A percentile compares a stretch with the other conserved stretches of the same genome.
phyloP scores from a whole-genome alignment of 2,113 vertebrate species.

The Stegastes partitus region DNA sequence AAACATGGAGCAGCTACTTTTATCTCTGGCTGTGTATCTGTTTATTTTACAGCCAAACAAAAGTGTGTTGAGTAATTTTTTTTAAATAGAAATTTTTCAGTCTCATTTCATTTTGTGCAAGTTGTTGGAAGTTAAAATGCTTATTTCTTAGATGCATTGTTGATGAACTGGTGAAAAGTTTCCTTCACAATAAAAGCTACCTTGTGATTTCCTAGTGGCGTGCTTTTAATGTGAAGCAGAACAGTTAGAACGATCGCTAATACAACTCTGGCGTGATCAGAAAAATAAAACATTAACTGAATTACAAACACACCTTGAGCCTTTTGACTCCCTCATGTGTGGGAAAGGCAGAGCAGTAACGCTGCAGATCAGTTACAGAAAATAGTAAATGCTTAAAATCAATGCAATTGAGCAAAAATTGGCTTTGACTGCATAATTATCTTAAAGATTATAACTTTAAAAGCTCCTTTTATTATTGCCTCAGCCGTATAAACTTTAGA shows the following conservation, averaged over 20 bases:
- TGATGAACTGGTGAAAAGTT: neutral
- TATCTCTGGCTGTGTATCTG: no score
- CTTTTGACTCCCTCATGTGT: neutral
- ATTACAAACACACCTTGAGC: neutral
- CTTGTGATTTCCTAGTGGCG: neutral
- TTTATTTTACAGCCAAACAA: neutral
- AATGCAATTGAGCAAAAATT: no score
- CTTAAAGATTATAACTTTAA: no score
- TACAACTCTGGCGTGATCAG: neutral
- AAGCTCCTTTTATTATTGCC: no score
- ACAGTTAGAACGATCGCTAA: neutral
- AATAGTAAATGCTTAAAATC: neutral
- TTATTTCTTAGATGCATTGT: neutral
- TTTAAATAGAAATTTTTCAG: no score
- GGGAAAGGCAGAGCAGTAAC: neutral
- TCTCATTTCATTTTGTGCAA: no score
- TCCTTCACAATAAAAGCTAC: slow-evolving; percentile 6
- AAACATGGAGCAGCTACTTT: neutral
- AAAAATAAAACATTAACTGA: neutral
- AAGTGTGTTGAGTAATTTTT: neutral
- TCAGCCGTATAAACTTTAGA: no score
- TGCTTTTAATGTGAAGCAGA: slow-evolving; percentile 2
- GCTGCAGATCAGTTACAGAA: neutral
- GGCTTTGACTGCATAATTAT: no score
- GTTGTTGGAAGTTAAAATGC: no score